These are phyloP conservation scores for Eubucco bourcierii DNA, from an alignment of 2,113 vertebrate genomes.

Conservation along the genomic window DNA sequence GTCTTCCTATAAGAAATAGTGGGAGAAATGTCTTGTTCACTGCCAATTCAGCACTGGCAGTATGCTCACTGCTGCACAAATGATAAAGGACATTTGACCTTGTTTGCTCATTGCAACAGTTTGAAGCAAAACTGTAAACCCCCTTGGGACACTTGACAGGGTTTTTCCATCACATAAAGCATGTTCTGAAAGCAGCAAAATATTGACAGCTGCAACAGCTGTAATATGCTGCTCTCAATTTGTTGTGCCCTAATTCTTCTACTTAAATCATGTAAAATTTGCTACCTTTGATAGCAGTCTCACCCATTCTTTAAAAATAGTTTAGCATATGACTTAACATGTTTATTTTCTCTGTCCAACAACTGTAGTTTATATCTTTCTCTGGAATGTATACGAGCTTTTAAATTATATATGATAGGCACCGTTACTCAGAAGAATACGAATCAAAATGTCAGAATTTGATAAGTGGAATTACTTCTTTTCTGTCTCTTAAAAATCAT, in stretches of 20 bases:
- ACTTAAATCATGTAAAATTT: neutral
- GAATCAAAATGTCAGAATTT: slow-evolving; percentile 1
- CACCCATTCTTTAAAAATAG: neutral
- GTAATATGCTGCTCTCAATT: neutral
- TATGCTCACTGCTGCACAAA: slow-evolving; percentile 4
- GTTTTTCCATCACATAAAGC: slow-evolving; percentile 18
- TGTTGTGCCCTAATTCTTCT: slow-evolving; percentile 40
- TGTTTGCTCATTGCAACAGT: slow-evolving; percentile 32
- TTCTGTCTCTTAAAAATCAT: neutral
- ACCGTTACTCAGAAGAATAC: neutral
- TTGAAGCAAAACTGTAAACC: slow-evolving; percentile 1
- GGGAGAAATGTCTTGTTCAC: neutral
- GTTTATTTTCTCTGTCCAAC: neutral
- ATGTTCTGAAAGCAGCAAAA: slow-evolving; percentile 16
- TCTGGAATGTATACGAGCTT: neutral
- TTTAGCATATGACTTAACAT: neutral
- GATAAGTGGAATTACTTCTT: neutral
- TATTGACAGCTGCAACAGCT: slow-evolving; percentile 16
- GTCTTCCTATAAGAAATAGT: neutral
- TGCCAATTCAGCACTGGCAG: neutral
- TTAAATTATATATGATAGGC: slow-evolving; percentile 32
- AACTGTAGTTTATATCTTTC: neutral
- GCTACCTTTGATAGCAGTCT: neutral
- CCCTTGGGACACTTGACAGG: slow-evolving; percentile 16
- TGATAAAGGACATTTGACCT: neutral